These are phyloP conservation scores for Stenotaenia linearis DNA, from an alignment of 2,888 invertebrate genomes.

Conservation along the genomic window DNA sequence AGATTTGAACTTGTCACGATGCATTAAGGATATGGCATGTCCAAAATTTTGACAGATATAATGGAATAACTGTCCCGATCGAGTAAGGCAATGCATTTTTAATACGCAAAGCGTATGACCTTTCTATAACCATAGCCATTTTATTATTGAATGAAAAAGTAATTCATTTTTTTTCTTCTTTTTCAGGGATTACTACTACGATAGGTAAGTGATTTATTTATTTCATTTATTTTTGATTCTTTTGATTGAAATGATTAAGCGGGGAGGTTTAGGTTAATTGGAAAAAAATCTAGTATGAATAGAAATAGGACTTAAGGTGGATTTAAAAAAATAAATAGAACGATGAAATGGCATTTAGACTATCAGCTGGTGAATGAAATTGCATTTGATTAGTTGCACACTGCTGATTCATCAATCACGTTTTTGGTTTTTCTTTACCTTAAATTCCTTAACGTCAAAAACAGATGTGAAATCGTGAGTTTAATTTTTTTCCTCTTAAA, in stretches of 20 bases:
- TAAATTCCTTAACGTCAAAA: background rate
- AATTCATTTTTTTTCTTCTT: slow-evolving; percentile 44
- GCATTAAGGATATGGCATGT: background rate
- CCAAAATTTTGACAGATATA: background rate
- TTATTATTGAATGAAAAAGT: background rate
- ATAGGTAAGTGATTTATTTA: slow-evolving; percentile 54
- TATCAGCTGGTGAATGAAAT: background rate
- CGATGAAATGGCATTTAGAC: background rate
- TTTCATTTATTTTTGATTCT: background rate
- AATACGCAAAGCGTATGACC: background rate
- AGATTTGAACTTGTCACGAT: background rate
- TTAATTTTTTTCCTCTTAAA: no score
- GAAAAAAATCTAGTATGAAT: no score
- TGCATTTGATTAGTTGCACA: background rate
- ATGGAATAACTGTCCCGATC: background rate
- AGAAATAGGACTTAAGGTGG: background rate
- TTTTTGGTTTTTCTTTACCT: background rate
- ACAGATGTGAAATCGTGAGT: background rate
- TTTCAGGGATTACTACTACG: slow-evolving; percentile 65
- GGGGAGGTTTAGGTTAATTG: no score
- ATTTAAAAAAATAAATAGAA: background rate
- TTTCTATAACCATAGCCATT: background rate
- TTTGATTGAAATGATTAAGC: no score
- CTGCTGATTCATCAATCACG: background rate
- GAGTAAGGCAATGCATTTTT: background rate